Conservation (phyloP, 1,140 invertebrate genomes). For the Drosophila teissieri region DNA sequence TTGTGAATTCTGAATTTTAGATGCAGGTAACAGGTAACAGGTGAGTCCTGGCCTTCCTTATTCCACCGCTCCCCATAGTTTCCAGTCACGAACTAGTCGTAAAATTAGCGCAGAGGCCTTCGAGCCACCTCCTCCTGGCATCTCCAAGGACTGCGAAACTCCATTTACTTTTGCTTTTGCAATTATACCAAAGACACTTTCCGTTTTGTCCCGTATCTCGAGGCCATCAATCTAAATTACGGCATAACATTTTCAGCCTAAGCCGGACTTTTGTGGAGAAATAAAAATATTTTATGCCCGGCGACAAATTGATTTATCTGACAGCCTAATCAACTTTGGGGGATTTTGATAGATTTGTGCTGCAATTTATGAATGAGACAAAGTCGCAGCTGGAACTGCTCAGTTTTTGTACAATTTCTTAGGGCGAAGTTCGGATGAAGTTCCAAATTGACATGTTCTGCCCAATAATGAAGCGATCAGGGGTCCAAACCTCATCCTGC, state of each 20-base stretch:
- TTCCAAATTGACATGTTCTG: conserved; percentile 70
- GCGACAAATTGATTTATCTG: conserved; percentile 78
- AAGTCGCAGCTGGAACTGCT: conserved; percentile 52
- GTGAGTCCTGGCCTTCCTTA: conserved; percentile 23
- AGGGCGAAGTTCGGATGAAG: conserved; percentile 13
- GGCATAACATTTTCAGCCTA: conserved; percentile 34
- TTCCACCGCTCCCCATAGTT: conserved; percentile 19
- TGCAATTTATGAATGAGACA: conserved; percentile 54
- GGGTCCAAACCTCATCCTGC: conserved; percentile 44
- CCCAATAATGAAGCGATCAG: conserved; percentile 75
- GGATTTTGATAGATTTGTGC: conserved; percentile 64
- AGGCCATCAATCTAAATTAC: conserved; percentile 76
- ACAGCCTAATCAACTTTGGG: conserved; percentile 41
- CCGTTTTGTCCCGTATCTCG: conserved; percentile 25
- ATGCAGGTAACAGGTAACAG: conserved; percentile 51
- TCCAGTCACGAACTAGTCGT: conserved; percentile 70
- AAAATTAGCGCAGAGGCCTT: conserved; percentile 55
- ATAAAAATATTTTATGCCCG: conserved; percentile 69
- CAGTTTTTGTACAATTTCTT: conserved; percentile 36
- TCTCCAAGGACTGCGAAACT: conserved; percentile 14
- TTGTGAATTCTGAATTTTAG: conserved; percentile 34
- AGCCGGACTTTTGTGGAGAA: conserved; percentile 52
- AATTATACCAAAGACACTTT: conserved; percentile 63
- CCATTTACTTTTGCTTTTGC: conserved; percentile 25
- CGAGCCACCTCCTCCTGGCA: conserved; percentile 1